phyloP scores from a whole-genome alignment of 2,888 invertebrate species.

The Dryomyza anilis region DNA sequence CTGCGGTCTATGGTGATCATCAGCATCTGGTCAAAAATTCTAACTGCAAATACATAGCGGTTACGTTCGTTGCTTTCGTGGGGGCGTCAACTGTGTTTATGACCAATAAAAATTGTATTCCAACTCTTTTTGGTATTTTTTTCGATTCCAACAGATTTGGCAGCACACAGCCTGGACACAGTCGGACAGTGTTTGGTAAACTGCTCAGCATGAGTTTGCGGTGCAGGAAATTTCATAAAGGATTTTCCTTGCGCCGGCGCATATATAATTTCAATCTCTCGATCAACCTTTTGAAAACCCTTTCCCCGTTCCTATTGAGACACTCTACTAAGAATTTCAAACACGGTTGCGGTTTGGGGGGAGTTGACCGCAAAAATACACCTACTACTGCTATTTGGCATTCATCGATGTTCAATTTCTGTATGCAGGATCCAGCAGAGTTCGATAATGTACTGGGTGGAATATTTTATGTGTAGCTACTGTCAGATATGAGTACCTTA shows the following conservation, averaged over 20 bases:
- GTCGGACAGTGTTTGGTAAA: conserved; percentile 3
- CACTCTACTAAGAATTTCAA: background rate
- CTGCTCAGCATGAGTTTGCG: conserved; percentile 6
- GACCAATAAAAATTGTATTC: conserved; percentile 9
- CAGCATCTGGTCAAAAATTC: background rate
- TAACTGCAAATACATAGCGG: background rate
- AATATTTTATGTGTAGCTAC: no score
- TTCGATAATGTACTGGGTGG: background rate
- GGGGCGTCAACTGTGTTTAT: conserved; percentile 22
- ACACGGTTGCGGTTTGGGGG: background rate
- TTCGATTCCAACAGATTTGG: no score
- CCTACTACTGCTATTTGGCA: background rate
- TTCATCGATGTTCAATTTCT: no score
- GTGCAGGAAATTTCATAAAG: conserved; percentile 32
- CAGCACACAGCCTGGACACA: background rate
- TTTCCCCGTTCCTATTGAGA: no score
- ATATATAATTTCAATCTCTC: background rate
- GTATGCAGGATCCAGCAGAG: background rate
- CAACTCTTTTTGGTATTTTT: conserved; percentile 9
- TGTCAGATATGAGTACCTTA: no score
- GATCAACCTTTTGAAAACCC: background rate
- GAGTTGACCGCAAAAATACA: background rate
- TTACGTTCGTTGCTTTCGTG: background rate
- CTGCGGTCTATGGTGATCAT: background rate
- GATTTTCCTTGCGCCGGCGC: conserved; percentile 45